These are phyloP conservation scores for Agapostemon virescens DNA, from an alignment of 2,888 invertebrate genomes.

Conservation along the genomic window DNA sequence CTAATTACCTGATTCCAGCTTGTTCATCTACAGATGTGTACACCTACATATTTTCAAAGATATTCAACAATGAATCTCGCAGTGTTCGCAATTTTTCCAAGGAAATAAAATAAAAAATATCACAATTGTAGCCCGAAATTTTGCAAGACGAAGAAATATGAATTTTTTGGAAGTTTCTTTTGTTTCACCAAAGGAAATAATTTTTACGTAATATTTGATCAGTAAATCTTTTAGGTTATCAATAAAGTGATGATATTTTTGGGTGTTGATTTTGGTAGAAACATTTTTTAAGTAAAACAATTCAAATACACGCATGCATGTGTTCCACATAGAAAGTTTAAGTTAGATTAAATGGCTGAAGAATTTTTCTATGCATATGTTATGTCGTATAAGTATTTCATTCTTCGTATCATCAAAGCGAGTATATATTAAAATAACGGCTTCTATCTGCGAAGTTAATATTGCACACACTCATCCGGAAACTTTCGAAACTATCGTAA, in stretches of 20 bases:
- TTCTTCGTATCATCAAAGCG: background rate
- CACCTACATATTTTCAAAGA: background rate
- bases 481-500: background rate
- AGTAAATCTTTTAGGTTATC: too few species aligned
- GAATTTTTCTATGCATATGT: too few species aligned
- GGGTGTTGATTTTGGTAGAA: background rate
- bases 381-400: background rate
- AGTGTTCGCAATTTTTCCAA: background rate
- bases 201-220: too few species aligned
- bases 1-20: background rate
- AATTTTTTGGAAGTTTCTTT: background rate
- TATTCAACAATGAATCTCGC: background rate
- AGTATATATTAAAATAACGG: background rate
- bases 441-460: background rate
- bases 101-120: background rate
- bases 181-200: too few species aligned
- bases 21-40: background rate
- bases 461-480: background rate
- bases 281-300: background rate
- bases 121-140: background rate
- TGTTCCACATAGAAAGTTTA: background rate
- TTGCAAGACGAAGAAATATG: background rate
- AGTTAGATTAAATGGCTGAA: background rate
- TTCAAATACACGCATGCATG: background rate
- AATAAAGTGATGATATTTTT: background rate